phyloP scores from a whole-genome alignment of 2,797 vertebrate genomes.

The Gastrophryne carolinensis region DNA sequence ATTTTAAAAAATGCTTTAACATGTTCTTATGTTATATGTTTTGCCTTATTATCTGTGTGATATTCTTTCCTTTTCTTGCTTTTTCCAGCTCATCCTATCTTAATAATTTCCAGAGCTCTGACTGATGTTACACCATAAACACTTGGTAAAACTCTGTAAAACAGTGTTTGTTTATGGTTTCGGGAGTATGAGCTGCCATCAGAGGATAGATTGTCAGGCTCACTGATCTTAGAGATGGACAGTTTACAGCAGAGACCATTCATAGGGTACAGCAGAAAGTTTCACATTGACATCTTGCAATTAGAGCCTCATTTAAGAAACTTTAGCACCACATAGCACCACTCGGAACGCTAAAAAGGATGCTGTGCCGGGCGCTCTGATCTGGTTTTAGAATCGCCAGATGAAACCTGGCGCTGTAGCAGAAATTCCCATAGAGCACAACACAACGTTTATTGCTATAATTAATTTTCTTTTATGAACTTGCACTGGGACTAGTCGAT shows the following conservation, averaged over 20 bases:
- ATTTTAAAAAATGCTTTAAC: background rate
- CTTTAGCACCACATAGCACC: too few relatives aligned
- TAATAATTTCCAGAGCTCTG: too few relatives aligned
- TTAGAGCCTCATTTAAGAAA: too few relatives aligned
- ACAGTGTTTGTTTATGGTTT: slow-evolving; percentile 34
- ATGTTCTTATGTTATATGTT: too few relatives aligned
- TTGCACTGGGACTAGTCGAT: too few relatives aligned
- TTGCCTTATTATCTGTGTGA: background rate
- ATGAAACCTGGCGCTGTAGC: too few relatives aligned
- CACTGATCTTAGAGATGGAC: slow-evolving; percentile 15
- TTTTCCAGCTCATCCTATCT: background rate
- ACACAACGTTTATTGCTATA: too few relatives aligned
- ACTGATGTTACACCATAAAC: slow-evolving; percentile 34
- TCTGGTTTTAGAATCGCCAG: too few relatives aligned
- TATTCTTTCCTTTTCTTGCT: background rate
- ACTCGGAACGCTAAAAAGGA: too few relatives aligned
- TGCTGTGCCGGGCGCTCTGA: too few relatives aligned
- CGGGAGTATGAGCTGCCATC: slow-evolving; percentile 20
- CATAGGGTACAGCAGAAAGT: slow-evolving; percentile 12
- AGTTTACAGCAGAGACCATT: slow-evolving; percentile 36
- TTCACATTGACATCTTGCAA: slow-evolving; percentile 25
- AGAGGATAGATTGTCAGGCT: slow-evolving; percentile 22
- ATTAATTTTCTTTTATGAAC: too few relatives aligned
- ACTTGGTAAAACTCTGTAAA: slow-evolving; percentile 28
- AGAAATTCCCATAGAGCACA: too few relatives aligned